Evolutionary conservation across 2,113 vertebrate species (phyloP).

Genomic region (Pterophyllum scalare): DNA sequence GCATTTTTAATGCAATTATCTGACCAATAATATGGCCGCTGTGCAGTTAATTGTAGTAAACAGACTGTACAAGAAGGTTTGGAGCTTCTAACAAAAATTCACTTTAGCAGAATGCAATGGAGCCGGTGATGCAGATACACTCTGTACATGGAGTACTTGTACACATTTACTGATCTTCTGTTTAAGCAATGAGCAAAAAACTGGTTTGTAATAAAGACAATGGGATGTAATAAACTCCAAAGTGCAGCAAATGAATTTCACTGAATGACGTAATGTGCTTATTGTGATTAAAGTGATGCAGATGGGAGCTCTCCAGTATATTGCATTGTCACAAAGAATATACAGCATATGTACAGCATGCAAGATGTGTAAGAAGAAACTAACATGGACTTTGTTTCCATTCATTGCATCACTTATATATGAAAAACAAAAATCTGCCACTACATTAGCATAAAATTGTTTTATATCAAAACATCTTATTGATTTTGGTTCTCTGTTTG

Average conservation of each 20-base stretch:
- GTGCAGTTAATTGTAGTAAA: neutral
- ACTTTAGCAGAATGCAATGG: accelerated
- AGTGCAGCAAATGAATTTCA: neutral
- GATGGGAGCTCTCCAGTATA: neutral
- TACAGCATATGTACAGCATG: neutral
- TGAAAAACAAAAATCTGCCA: neutral
- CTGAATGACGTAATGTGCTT: neutral
- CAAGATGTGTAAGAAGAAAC: neutral
- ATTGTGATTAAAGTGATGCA: constrained; percentile 4
- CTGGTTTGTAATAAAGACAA: constrained; percentile 16
- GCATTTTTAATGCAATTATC: neutral
- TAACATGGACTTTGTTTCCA: constrained; percentile 7
- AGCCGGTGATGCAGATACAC: neutral
- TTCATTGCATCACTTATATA: constrained; percentile 2
- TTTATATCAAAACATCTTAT: neutral
- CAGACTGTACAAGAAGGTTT: neutral
- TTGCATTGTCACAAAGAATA: neutral
- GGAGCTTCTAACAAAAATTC: neutral
- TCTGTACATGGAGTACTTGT: neutral
- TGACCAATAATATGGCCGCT: no score
- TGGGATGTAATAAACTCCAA: constrained; percentile 3
- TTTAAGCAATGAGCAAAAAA: neutral
- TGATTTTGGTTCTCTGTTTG: neutral
- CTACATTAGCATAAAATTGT: neutral
- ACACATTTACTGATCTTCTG: neutral